Base-by-base conservation (phyloP, 2,113 vertebrate genomes). In the Marmota flaviventris region DNA sequence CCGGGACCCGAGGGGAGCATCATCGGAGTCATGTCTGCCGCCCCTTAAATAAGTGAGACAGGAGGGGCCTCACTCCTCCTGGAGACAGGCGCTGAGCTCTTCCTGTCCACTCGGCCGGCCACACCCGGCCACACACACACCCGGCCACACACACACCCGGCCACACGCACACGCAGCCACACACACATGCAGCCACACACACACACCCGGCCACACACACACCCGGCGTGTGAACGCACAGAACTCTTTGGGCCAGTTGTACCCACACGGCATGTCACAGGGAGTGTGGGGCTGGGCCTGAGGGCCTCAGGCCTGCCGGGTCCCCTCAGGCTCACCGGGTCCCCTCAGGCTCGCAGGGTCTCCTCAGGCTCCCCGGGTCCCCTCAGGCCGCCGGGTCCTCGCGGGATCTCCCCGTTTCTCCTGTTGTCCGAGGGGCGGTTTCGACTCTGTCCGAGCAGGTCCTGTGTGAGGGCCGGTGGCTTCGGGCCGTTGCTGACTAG, bases 381-480 rank as follows among this genome's bases (percentile, higher is more conserved):
- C n/a, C n/a, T n/a, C n/a, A n/a, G n/a, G n/a, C n/a, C n/a, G n/a
- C 42, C 42, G 8, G 45, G 45, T 45, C 45, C 45, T 45, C 8
- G 45, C 8, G 8, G 45, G 45, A 45, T 45, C 45, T 45, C 8
- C 45, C 45, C 45, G 8, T 45, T 45, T 45, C 45, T 45, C 45
- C 45, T 6, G 45, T 45, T 45, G 45, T 45, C 45, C 8, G 45
- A 45, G 45, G 45, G 45, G 45, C 45, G 45, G 45, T 45, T 45
- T 45, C 8, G 45, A 45, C 45, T 45, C 45, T 4, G 85, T 75
- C 45, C 0, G 0, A 24, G 16, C 0, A 1, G 6, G n/a, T 8
- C 48, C 0, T 0, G 9, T 13, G 37, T 42, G 37, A 25, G 2
- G 2, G 17, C 70, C 1, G 0, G 0, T 10, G 77, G 56, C 34